Percentiles rank a stretch among this genome's conserved stretches.
Conservation (phyloP, 2,113 vertebrate genomes). For the Semicossyphus pulcher region DNA sequence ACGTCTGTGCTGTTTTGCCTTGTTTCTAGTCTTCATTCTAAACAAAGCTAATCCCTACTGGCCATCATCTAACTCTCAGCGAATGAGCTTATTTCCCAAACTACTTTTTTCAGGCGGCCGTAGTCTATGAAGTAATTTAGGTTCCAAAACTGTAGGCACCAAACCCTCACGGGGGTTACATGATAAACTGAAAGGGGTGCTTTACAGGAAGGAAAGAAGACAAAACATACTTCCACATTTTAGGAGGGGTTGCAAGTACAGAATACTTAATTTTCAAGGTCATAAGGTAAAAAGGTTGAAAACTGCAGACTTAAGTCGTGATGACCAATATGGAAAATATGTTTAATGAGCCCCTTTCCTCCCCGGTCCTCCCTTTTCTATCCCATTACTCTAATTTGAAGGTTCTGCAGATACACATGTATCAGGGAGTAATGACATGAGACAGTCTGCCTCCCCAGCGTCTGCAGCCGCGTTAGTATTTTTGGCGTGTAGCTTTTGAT, state of each 20-base stretch:
- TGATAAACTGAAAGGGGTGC: no score
- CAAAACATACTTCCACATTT: no score
- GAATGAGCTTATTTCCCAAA: no score
- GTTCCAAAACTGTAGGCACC: no score
- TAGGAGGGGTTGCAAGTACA: no score
- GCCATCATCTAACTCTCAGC: no score
- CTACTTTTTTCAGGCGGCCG: no score
- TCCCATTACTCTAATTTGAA: slow-evolving; percentile 1
- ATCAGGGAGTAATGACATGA: slow-evolving; percentile 29
- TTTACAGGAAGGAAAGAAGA: no score
- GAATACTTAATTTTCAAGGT: no score
- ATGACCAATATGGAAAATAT: background rate
- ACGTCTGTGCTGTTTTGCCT: background rate
- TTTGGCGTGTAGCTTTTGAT: slow-evolving; percentile 15
- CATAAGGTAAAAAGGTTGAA: no score
- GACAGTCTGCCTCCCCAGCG: slow-evolving; percentile 13
- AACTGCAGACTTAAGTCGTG: background rate
- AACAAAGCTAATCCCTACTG: background rate
- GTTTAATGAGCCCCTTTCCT: background rate
- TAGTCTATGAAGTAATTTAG: no score
- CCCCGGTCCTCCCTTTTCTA: background rate
- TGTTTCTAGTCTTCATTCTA: background rate
- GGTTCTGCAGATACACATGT: background rate
- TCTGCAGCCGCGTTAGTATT: slow-evolving; percentile 31
- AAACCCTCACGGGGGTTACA: no score